Percentiles rank a stretch among this genome's conserved stretches.
Evolutionary conservation across 2,797 vertebrate genomes (phyloP).

Genomic region (Alcedo quadribrachys): DNA sequence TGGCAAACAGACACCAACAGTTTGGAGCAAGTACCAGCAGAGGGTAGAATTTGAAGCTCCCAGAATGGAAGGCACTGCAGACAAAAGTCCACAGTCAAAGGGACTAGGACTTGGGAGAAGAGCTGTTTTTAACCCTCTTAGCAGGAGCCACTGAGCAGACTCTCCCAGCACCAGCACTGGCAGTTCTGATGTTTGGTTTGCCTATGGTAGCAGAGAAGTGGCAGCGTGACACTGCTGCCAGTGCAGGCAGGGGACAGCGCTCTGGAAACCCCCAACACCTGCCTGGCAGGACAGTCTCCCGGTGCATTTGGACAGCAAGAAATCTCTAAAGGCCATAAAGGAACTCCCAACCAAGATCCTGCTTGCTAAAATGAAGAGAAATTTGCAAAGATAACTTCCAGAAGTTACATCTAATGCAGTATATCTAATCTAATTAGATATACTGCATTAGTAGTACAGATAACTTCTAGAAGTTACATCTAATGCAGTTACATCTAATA

Average conservation of each 20-base stretch:
- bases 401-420: too few relatives aligned
- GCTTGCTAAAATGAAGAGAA: not conserved
- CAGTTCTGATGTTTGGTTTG: not conserved
- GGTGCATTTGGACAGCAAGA: not conserved
- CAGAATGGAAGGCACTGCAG: not conserved
- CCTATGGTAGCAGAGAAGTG: not conserved
- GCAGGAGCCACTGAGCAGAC: not conserved
- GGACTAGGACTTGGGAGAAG: not conserved
- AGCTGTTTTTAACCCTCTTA: not conserved
- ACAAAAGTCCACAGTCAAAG: not conserved
- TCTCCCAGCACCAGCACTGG: not conserved
- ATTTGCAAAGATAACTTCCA: not conserved
- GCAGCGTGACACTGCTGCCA: not conserved
- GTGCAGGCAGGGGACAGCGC: not conserved
- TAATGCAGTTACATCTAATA: too few relatives aligned
- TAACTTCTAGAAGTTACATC: not conserved
- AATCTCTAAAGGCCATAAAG: not conserved
- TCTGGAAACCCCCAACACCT: not conserved
- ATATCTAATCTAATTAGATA: too few relatives aligned
- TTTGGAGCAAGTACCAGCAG: not conserved
- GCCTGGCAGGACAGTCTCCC: not conserved
- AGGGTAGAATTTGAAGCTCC: not conserved
- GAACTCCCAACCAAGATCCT: not conserved
- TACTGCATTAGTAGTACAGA: too few relatives aligned
- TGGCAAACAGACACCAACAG: not conserved